Percentiles rank a stretch among this genome's conserved stretches.
phyloP scores from a whole-genome alignment of 2,797 vertebrate genomes.

The Protosalanx chinensis region DNA sequence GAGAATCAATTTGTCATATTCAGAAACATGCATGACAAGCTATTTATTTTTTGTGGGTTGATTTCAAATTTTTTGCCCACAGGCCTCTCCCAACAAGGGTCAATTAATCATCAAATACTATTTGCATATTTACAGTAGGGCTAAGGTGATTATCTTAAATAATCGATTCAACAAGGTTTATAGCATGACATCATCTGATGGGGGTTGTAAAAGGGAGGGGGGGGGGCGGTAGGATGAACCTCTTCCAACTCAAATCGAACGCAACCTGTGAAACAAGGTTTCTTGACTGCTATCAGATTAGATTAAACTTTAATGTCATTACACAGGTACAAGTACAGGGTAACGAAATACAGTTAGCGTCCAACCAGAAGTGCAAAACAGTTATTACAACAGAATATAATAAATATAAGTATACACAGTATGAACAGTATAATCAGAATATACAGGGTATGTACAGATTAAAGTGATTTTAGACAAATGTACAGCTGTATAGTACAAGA shows the following conservation, averaged over 20 bases:
- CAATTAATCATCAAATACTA: slow-evolving; percentile 75
- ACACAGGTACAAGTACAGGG: too few relatives aligned
- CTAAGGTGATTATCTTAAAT: slow-evolving; percentile 67
- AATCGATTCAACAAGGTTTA: slow-evolving; percentile 65
- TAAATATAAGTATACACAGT: too few relatives aligned
- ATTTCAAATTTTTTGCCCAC: too few relatives aligned
- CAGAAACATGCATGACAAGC: slow-evolving; percentile 68
- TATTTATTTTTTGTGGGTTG: too few relatives aligned
- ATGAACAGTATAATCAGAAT: too few relatives aligned
- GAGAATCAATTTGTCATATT: slow-evolving; percentile 79
- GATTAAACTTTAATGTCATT: too few relatives aligned
- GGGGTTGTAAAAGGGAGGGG: slow-evolving; percentile 65
- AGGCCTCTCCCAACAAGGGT: slow-evolving; percentile 52
- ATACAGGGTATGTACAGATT: too few relatives aligned
- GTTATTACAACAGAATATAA: too few relatives aligned
- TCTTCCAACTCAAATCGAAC: slow-evolving; percentile 50
- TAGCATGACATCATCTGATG: slow-evolving; percentile 62
- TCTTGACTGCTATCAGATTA: slow-evolving; percentile 40
- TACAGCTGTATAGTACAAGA: too few relatives aligned
- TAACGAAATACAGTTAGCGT: too few relatives aligned
- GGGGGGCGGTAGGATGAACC: slow-evolving; percentile 59
- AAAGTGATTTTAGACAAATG: too few relatives aligned
- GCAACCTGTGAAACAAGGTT: slow-evolving; percentile 40
- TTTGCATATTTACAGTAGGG: slow-evolving; percentile 70
- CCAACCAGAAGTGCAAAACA: too few relatives aligned